These are phyloP conservation scores for Drosophila kohkoa DNA, from an alignment of 1,140 invertebrate genomes.

Conservation along the genomic window DNA sequence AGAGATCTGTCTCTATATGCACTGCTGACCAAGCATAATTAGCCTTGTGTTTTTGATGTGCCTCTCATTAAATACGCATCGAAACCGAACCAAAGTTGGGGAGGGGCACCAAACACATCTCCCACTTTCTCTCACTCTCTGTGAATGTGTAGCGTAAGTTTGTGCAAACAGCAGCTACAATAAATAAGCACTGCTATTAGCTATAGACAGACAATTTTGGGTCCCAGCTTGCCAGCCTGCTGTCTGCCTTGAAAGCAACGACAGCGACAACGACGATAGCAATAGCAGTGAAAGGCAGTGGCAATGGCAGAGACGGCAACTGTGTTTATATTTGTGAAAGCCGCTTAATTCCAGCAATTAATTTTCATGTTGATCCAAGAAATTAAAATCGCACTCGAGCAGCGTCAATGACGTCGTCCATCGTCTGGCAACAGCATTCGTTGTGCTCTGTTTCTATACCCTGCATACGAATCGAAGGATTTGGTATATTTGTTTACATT, in stretches of 20 bases:
- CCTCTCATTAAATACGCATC: conserved; percentile 62
- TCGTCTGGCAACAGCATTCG: not conserved
- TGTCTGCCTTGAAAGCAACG: not conserved
- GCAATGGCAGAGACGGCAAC: not conserved
- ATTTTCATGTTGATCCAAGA: conserved; percentile 83
- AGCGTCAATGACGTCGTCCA: conserved; percentile 40
- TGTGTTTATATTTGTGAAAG: conserved; percentile 69
- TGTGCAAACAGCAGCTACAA: conserved; percentile 31
- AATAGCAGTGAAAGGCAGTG: not conserved
- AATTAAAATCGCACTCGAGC: conserved; percentile 74
- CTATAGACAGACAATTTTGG: conserved; percentile 6
- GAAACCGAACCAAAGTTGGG: conserved; percentile 5
- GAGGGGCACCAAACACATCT: not conserved
- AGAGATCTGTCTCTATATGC: conserved; percentile 11
- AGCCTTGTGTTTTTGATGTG: conserved; percentile 32
- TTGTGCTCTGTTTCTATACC: conserved; percentile 12
- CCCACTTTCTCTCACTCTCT: not conserved
- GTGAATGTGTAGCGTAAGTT: not conserved
- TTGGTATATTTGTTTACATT: not conserved
- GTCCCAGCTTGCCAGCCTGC: not conserved
- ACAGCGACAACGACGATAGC: not conserved
- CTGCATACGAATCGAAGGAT: not conserved
- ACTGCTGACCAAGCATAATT: conserved; percentile 56
- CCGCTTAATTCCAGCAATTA: conserved; percentile 81
- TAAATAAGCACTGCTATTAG: conserved; percentile 27